Conservation (phyloP, 2,797 vertebrate species). For the Chelidonichthys spinosus region DNA sequence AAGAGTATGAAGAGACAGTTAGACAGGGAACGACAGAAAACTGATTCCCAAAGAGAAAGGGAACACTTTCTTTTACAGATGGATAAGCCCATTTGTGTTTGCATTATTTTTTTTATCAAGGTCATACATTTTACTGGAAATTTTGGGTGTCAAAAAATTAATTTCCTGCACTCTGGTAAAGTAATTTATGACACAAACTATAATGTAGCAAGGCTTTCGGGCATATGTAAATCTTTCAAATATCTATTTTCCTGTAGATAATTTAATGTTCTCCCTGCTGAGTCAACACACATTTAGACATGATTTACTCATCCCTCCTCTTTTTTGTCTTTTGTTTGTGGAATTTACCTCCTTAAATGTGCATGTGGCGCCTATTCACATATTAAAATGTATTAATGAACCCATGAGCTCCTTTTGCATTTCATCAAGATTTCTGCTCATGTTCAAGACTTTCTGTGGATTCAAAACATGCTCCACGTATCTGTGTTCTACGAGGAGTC, state of each 20-base stretch:
- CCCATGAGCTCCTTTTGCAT: not conserved
- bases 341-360: not conserved
- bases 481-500: not conserved
- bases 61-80: not conserved
- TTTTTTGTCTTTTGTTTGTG: no score
- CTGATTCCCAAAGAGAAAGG: not conserved
- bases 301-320: not conserved
- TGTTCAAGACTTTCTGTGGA: not conserved
- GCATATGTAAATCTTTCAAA: no score
- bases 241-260: not conserved
- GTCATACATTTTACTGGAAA: not conserved
- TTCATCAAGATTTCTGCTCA: no score
- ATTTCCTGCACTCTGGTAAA: not conserved
- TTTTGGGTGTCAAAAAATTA: not conserved
- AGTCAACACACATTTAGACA: not conserved
- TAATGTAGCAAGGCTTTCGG: no score
- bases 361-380: not conserved
- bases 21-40: not conserved
- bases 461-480: not conserved
- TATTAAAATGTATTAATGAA: not conserved
- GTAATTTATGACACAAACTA: not conserved
- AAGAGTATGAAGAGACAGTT: not conserved
- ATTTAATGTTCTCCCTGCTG: not conserved
- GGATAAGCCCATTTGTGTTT: not conserved
- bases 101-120: conserved; percentile 1